Percentiles rank a stretch among this genome's conserved stretches.
These are phyloP conservation scores for Galago senegalensis DNA, from an alignment of 2,797 vertebrate species.

Conservation along the genomic window DNA sequence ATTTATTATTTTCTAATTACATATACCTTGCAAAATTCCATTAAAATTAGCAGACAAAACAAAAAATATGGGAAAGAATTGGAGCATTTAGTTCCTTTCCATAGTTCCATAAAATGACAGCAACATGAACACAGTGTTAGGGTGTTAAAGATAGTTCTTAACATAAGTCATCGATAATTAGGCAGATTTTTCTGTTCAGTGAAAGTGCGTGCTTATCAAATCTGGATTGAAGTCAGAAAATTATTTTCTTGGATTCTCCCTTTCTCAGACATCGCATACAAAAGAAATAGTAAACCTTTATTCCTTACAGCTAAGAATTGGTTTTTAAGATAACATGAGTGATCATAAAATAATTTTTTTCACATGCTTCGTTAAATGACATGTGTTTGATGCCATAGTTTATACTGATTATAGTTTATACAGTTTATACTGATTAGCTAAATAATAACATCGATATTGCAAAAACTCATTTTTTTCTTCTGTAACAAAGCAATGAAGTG, in stretches of 20 bases:
- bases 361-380: not conserved
- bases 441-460: not conserved
- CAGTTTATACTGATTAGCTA: not conserved
- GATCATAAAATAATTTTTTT: not conserved
- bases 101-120: not conserved
- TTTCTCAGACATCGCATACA: not conserved
- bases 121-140: not conserved
- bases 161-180: not conserved
- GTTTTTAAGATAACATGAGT: not conserved
- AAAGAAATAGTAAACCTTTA: not conserved
- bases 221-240: not conserved
- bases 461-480: not conserved
- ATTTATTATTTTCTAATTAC: not conserved
- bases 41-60: not conserved
- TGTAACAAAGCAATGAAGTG: not conserved
- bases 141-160: not conserved
- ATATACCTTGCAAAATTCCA: not conserved
- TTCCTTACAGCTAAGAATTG: not conserved
- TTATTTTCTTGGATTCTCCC: not conserved
- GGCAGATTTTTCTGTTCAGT: not conserved
- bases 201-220: not conserved
- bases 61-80: slow-evolving; percentile 5
- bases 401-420: not conserved
- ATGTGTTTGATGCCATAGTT: not conserved
- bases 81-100: not conserved